phyloP scores from a whole-genome alignment of 64 coral and sea anemone genomes.

The Stichodactyla helianthus region DNA sequence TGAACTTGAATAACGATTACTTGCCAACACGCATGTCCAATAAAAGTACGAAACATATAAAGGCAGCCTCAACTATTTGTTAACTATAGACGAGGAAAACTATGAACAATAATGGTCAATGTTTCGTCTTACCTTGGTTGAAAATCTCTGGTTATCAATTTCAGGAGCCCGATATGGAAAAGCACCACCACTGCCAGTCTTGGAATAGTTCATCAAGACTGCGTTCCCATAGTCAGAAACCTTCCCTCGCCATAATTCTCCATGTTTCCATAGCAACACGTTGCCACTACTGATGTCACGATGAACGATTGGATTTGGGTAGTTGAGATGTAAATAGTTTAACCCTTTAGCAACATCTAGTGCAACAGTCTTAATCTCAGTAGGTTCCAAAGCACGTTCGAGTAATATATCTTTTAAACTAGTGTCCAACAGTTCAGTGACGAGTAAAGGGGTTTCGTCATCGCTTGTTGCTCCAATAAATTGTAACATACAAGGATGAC shows the following conservation, averaged over 20 bases:
- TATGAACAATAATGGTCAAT: too few species aligned
- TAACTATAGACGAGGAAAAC: too few species aligned
- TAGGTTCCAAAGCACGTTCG: not conserved
- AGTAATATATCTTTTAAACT: slow-evolving; percentile 28
- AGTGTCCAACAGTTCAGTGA: slow-evolving; percentile 53
- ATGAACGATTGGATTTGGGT: slow-evolving; percentile 46
- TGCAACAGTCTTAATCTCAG: slow-evolving; percentile 24
- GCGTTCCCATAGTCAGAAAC: slow-evolving; percentile 67
- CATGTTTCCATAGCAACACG: slow-evolving; percentile 50
- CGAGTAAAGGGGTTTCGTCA: slow-evolving; percentile 23
- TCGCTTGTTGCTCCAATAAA: slow-evolving; percentile 77
- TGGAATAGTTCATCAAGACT: too few species aligned
- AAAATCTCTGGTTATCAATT: too few species aligned
- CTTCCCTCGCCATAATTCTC: slow-evolving; percentile 41
- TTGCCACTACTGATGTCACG: slow-evolving; percentile 59
- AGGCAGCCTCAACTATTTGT: too few species aligned
- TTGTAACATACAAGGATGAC: slow-evolving; percentile 65
- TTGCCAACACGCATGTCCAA: too few species aligned
- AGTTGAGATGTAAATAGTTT: slow-evolving; percentile 51
- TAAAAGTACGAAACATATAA: too few species aligned
- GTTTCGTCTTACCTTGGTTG: too few species aligned
- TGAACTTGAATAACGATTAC: too few species aligned
- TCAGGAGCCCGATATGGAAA: too few species aligned
- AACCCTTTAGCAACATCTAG: slow-evolving; percentile 30
- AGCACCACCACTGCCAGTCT: too few species aligned